These are phyloP conservation scores for Caenorhabditis briggsae DNA, from an alignment of 1,140 invertebrate species.

Conservation along the genomic window DNA sequence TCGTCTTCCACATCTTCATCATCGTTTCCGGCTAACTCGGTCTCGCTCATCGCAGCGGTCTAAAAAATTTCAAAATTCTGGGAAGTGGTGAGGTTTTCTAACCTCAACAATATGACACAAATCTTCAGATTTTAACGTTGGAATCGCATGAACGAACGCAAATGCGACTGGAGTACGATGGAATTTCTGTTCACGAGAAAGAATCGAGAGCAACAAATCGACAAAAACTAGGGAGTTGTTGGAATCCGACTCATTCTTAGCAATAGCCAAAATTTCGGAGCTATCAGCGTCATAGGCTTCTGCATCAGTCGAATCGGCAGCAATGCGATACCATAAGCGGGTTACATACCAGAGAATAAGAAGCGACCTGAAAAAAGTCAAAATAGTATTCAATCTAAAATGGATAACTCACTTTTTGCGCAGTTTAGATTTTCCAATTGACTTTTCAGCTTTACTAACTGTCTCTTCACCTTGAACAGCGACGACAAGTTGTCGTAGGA, in stretches of 20 bases:
- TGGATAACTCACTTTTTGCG: constrained; percentile 16
- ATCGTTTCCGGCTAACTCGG: constrained; percentile 23
- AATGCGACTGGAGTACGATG: constrained; percentile 39
- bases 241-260: constrained; percentile 22
- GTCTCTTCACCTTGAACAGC: constrained; percentile 31
- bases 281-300: not conserved
- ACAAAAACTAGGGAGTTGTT: constrained; percentile 39
- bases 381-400: not conserved
- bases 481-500: constrained; percentile 31
- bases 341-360: constrained; percentile 38
- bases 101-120: constrained; percentile 39
- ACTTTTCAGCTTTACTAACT: constrained; percentile 28
- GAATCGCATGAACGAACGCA: constrained; percentile 33
- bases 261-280: constrained; percentile 28
- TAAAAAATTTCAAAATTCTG: not conserved
- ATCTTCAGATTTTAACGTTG: constrained; percentile 11
- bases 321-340: constrained; percentile 5
- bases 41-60: constrained; percentile 33
- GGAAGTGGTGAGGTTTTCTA: not conserved
- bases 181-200: constrained; percentile 44
- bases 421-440: constrained; percentile 14
- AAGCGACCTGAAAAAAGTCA: not conserved
- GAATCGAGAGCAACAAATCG: constrained; percentile 20
- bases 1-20: constrained; percentile 48
- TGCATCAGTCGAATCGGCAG: not conserved